phyloP scores from a whole-genome alignment of 2,113 vertebrate genomes.

The Cercocebus atys region DNA sequence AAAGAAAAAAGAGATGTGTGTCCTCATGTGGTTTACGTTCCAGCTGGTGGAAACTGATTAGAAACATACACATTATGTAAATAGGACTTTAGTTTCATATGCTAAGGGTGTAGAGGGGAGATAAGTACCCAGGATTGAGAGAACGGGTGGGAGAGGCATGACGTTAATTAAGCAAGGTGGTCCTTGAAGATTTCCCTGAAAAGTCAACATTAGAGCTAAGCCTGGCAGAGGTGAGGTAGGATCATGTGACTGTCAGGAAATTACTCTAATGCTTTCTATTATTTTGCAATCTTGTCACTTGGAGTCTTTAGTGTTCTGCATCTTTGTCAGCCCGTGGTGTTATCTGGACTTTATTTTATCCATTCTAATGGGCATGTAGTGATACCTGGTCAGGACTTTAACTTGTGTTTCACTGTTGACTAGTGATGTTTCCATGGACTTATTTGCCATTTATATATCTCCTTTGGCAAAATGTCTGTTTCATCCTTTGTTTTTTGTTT shows the following conservation, averaged over 20 bases:
- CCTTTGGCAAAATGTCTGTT: neutral
- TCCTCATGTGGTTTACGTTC: too few relatives aligned
- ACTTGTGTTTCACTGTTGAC: neutral
- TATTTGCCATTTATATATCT: neutral
- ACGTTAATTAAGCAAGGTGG: neutral
- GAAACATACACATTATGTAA: neutral
- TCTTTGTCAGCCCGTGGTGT: neutral
- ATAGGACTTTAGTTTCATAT: neutral
- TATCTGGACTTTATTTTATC: neutral
- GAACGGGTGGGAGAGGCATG: neutral
- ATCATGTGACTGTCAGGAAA: rapidly evolving
- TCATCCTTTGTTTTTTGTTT: neutral
- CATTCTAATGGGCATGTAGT: too few relatives aligned
- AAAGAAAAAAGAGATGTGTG: rapidly evolving
- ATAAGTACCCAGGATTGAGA: neutral
- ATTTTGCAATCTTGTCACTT: neutral
- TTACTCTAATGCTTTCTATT: too few relatives aligned
- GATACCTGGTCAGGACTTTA: neutral
- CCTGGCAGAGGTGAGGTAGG: neutral
- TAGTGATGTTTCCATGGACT: neutral
- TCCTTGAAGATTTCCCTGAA: neutral
- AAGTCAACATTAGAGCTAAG: neutral
- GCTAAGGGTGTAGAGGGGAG: neutral
- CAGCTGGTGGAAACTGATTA: neutral
- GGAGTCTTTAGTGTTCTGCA: neutral